phyloP scores from a whole-genome alignment of 2,888 invertebrate genomes.

The Lasioglossum vierecki region DNA sequence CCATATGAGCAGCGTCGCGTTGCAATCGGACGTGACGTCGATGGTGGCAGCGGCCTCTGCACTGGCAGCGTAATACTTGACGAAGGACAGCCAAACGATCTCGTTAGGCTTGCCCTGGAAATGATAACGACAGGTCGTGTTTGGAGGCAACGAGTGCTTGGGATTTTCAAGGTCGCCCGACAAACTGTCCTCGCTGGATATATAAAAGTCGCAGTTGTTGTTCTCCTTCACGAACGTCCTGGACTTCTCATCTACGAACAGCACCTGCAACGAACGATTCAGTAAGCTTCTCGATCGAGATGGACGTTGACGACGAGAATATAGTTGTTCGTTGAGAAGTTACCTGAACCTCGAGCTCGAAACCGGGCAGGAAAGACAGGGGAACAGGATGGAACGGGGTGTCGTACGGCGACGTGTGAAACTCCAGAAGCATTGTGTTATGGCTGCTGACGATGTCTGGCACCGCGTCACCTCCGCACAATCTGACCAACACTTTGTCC shows the following conservation, averaged over 20 bases:
- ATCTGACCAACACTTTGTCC: conserved; percentile 90
- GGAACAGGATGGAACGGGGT: conserved; percentile 93
- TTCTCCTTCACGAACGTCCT: conserved; percentile 90
- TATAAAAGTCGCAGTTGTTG: conserved; percentile 90
- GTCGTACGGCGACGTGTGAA: conserved; percentile 92
- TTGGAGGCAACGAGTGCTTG: conserved; percentile 91
- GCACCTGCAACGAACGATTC: conserved; percentile 85
- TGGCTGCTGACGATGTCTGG: conserved; percentile 92
- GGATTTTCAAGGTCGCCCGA: conserved; percentile 91
- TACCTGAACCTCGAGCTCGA: conserved; percentile 93
- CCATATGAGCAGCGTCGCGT: conserved; percentile 90
- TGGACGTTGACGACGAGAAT: background rate
- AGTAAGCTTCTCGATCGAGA: background rate
- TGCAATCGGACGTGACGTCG: conserved; percentile 89
- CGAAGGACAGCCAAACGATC: conserved; percentile 93
- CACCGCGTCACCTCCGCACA: conserved; percentile 93
- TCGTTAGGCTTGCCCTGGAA: conserved; percentile 91
- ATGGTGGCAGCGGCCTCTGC: conserved; percentile 87
- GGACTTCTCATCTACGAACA: conserved; percentile 91
- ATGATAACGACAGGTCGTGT: conserved; percentile 92
- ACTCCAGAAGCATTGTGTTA: conserved; percentile 91
- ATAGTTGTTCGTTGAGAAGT: conserved; percentile 55
- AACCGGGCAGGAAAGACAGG: conserved; percentile 91
- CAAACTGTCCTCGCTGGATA: conserved; percentile 90
- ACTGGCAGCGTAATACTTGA: conserved; percentile 91